A percentile compares a stretch with the other conserved stretches of the same genome.
Conservation (phyloP, 1,140 invertebrate species). For the Ceratosolen fusciceps region DNA sequence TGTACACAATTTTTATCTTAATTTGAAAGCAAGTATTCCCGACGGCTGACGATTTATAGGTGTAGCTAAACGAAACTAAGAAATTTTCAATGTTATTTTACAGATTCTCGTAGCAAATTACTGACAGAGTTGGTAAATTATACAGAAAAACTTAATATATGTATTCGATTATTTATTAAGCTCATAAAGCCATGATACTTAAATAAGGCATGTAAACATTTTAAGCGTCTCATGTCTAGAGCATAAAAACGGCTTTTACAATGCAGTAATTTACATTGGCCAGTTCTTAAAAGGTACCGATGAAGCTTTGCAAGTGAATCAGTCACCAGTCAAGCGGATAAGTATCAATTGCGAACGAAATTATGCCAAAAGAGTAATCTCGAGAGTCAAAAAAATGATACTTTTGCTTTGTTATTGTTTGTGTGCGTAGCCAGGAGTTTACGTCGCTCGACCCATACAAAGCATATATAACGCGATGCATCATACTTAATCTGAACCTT, state of each 20-base stretch:
- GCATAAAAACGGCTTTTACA: slow-evolving; percentile 27
- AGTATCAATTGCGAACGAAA: slow-evolving; percentile 3
- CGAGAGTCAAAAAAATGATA: slow-evolving; percentile 8
- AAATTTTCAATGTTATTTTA: too few species aligned
- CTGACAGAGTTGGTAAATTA: background rate
- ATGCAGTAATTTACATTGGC: slow-evolving; percentile 28
- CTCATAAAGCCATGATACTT: slow-evolving; percentile 31
- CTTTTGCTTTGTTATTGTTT: slow-evolving; percentile 3
- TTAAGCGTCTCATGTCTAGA: slow-evolving; percentile 6
- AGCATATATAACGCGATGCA: too few species aligned
- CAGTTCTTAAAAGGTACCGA: slow-evolving; percentile 14
- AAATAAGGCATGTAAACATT: slow-evolving; percentile 27
- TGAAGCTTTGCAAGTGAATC: slow-evolving; percentile 27
- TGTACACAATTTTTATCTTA: too few species aligned
- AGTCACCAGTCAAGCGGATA: background rate
- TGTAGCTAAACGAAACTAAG: too few species aligned
- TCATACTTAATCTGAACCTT: too few species aligned
- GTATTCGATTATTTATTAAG: slow-evolving; percentile 29
- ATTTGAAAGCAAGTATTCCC: too few species aligned
- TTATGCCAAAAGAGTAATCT: slow-evolving; percentile 3
- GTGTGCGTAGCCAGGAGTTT: background rate
- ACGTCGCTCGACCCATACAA: too few species aligned
- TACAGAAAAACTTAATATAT: background rate
- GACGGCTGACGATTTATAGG: too few species aligned
- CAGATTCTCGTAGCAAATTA: background rate